Base-by-base conservation (phyloP, 2,113 vertebrate species). In the Forbesichthys agassizii region DNA sequence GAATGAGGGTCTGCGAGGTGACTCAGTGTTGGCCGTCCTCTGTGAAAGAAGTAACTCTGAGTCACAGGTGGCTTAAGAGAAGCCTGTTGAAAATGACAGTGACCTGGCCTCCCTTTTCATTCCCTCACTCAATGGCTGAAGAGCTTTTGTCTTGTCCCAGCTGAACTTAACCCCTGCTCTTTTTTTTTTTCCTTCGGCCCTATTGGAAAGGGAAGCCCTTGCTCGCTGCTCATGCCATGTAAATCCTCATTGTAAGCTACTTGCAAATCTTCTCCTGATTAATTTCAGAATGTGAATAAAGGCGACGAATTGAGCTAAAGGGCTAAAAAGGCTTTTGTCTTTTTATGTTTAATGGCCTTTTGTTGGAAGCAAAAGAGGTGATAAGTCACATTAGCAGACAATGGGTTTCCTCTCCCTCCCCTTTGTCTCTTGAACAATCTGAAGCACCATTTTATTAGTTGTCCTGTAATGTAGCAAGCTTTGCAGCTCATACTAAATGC, bases 371-470 rank as follows among this genome's bases (percentile, higher is more conserved):
- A 74, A 87, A 80, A 88, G 72, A 78, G 81, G 86, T 87, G 86
- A 84, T 87, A 88, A 88, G 80, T 88, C 84, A 84, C 78, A 91
- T 90, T 90, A 88, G 83, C 89, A 88, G 88, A 85, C 47, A 81
- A 78, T 78, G 72, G 68, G 83, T 84, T 78, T 69, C 63, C 56
- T 46, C 64, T 66, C 36, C 11, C 9, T 58, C 36, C 80, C 69
- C 80, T 66, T 84, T 74, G 72, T 79, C 67, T 42, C 73, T 60
- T 27, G 83, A 84, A 87, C 79, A 88, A 88, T 92, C 88, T 87
- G 69, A 72, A 83, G 69, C 66, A 49, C 73, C 16, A 51, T 83
- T 85, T 89, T 78, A 87, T 88, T 90, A 80, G 78, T 72, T 79
- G 78, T 72, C 79, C 83, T 85, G 88, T 85, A 42, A 42, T 8